Evolutionary conservation across 1,140 invertebrate species (phyloP).

Genomic region (Danaus plexippus): DNA sequence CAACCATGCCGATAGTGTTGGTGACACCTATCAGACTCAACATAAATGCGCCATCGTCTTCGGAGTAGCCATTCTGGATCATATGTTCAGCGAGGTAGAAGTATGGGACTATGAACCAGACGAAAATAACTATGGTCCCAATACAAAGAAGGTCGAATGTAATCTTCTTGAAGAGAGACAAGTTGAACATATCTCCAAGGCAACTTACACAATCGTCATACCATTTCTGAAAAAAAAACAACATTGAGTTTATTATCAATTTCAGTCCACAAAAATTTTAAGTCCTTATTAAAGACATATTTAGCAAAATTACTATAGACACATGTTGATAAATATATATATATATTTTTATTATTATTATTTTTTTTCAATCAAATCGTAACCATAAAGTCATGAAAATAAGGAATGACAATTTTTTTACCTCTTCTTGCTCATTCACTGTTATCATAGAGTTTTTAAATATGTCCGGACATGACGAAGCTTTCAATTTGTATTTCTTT

Average conservation of each 20-base stretch:
- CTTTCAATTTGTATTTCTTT: constrained; percentile 84
- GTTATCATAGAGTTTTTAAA: constrained; percentile 92
- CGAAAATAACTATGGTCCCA: constrained; percentile 88
- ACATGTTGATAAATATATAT: neutral
- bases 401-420: constrained; percentile 56
- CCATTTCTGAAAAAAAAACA: constrained; percentile 77
- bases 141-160: constrained; percentile 87
- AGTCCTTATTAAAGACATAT: too few species aligned
- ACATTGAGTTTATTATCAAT: constrained; percentile 1
- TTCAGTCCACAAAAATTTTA: neutral
- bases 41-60: constrained; percentile 81
- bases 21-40: constrained; percentile 88
- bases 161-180: constrained; percentile 84
- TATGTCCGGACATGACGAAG: constrained; percentile 92
- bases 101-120: constrained; percentile 93
- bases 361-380: too few species aligned
- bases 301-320: neutral
- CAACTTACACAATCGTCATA: constrained; percentile 80
- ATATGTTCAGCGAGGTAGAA: constrained; percentile 87
- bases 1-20: constrained; percentile 93
- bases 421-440: constrained; percentile 82
- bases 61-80: constrained; percentile 74
- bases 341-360: neutral
- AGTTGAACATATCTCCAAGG: constrained; percentile 82
- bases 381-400: too few species aligned